A percentile compares a stretch with the other conserved stretches of the same genome.
Conservation (phyloP, 2,113 vertebrate genomes). For the Neolamprologus tretocephalus region DNA sequence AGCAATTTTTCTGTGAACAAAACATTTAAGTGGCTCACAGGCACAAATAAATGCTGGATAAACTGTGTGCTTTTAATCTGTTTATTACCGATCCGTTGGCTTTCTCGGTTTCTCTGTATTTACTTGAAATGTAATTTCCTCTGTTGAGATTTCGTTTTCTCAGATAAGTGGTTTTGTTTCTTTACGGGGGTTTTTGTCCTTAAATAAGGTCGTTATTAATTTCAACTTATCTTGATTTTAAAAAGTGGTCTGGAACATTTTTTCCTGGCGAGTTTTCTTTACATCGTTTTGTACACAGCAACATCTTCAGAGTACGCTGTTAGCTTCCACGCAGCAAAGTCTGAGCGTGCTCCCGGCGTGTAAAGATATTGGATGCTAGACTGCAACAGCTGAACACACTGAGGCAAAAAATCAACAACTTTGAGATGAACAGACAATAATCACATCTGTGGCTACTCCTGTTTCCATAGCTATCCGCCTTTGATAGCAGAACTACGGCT, state of each 20-base stretch:
- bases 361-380: conserved; percentile 8
- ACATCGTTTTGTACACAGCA: neutral
- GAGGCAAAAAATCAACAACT: neutral
- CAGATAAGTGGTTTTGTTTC: neutral
- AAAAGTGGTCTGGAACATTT: neutral
- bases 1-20: neutral
- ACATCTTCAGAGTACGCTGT: neutral
- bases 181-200: neutral
- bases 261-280: neutral
- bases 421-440: conserved; percentile 30
- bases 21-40: neutral
- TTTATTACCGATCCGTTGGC: neutral
- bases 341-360: neutral
- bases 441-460: conserved; percentile 38
- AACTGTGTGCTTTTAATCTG: neutral
- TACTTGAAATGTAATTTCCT: neutral
- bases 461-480: conserved; percentile 39
- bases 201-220: neutral
- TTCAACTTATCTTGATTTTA: neutral
- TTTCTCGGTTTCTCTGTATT: neutral
- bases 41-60: neutral
- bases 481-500: conserved; percentile 20
- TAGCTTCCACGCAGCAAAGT: neutral
- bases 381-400: conserved; percentile 12
- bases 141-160: neutral